phyloP scores from a whole-genome alignment of 2,888 invertebrate species.

The Phyllotreta striolata region DNA sequence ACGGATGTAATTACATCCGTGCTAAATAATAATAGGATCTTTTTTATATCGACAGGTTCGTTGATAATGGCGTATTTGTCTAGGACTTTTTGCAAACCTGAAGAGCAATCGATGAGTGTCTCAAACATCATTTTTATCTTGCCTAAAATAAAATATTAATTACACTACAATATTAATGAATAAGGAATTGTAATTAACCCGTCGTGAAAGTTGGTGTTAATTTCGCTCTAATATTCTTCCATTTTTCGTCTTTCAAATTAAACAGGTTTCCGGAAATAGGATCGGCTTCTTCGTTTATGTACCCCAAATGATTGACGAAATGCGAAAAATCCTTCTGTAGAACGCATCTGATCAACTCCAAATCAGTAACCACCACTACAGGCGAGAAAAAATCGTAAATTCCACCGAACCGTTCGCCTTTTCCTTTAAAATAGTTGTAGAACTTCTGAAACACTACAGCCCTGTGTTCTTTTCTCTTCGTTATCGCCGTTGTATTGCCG shows the following conservation, averaged over 20 bases:
- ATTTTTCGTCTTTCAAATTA: constrained; percentile 63
- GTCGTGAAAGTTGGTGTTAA: constrained; percentile 63
- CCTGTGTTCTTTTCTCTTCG: constrained; percentile 17
- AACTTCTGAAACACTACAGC: constrained; percentile 31
- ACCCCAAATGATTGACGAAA: constrained; percentile 69
- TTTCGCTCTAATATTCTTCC: constrained; percentile 68
- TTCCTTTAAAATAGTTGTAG: constrained; percentile 41
- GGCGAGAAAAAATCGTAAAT: constrained; percentile 41
- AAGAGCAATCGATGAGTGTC: too few relatives aligned
- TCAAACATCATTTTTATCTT: not conserved
- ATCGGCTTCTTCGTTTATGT: constrained; percentile 65
- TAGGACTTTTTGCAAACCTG: not conserved
- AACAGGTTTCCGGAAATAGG: constrained; percentile 67
- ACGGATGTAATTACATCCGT: constrained; percentile 67
- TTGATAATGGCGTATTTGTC: not conserved
- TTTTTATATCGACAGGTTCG: not conserved
- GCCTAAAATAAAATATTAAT: too few relatives aligned
- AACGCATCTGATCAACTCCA: constrained; percentile 55
- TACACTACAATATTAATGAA: not conserved
- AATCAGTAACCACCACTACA: constrained; percentile 43
- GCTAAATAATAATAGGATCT: constrained; percentile 54
- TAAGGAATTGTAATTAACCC: constrained; percentile 7
- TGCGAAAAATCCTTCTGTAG: constrained; percentile 67
- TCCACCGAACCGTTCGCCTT: constrained; percentile 43
- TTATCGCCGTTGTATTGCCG: constrained; percentile 44